Conservation (phyloP, 2,113 vertebrate genomes). For the Corythaeola cristata region DNA sequence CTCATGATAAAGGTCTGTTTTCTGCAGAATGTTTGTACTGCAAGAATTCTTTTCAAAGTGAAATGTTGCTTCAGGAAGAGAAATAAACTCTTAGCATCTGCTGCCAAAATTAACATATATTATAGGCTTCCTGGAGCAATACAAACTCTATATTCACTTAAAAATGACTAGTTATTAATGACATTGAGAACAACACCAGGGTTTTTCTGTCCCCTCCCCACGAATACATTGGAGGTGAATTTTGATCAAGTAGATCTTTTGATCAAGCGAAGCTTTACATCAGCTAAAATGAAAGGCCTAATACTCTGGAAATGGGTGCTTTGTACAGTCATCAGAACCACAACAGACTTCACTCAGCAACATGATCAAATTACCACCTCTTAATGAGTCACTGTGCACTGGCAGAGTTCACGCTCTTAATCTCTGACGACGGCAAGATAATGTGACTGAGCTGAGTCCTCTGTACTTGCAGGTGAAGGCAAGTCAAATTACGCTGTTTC, state of each 20-base stretch:
- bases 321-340: not conserved
- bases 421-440: not conserved
- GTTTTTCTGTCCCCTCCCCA: not conserved
- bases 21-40: not conserved
- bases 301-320: not conserved
- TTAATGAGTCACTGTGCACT: not conserved
- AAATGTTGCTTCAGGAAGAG: not conserved
- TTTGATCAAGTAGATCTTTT: not conserved
- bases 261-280: not conserved
- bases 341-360: not conserved
- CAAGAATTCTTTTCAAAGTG: not conserved
- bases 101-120: not conserved
- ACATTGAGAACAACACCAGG: not conserved
- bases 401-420: not conserved
- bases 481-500: not conserved
- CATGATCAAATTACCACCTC: not conserved
- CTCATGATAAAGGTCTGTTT: not conserved
- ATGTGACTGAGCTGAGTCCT: not conserved
- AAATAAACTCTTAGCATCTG: not conserved
- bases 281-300: not conserved
- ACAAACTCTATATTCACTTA: not conserved
- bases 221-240: not conserved
- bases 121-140: not conserved
- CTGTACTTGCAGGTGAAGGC: not conserved
- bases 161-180: not conserved